Evolutionary conservation across 2,113 vertebrate genomes (phyloP), one percentile per base, ranked within the genome.

Genomic region (Brachionichthys hirsutus): DNA sequence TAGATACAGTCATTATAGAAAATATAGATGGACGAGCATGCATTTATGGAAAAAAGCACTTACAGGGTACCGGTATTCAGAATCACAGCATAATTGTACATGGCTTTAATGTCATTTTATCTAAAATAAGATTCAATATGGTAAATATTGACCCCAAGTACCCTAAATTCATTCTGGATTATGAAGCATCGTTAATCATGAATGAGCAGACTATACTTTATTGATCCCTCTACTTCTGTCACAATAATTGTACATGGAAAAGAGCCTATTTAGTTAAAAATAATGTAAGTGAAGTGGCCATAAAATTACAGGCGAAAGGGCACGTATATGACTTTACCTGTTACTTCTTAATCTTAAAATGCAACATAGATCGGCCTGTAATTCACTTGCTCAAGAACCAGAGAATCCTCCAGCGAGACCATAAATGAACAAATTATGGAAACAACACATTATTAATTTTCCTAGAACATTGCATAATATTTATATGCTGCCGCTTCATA

Each of bases 1-100:
- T 50, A 66, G 46, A 55, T 49, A 70, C 14, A 56, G 47, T 35
- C 60, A 76, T 69, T 67, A 76, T n/a, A 74, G 62, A 66, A 45
- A 83, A 86, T 85, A 87, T 78, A 16, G 75, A 85, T 84, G 77
- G 77, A 75, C 77, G 79, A 72, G 55, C 74, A 72, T 81, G 67
- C 45, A 77, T 85, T 88, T 88, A 85, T 84, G 79, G 88, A 87
- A 88, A 89, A 59, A 71, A 80, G 77, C 82, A 87, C 86, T 86
- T 74, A 80, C 41, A 40, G 68, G 60, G 58, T 81, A 77, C 82
- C 83, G 60, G 58, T 81, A 77, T 83, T 84, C 78, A 85, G 81
- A 79, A 77, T 68, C 52, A 59, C 14, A 69, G 50, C 67, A 52
- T 79, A 58, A 67, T 62, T 77, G 65, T 62, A 63, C 76, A 62